These are phyloP conservation scores for Pseudococcus longispinus DNA, from an alignment of 2,888 invertebrate genomes.

Conservation along the genomic window DNA sequence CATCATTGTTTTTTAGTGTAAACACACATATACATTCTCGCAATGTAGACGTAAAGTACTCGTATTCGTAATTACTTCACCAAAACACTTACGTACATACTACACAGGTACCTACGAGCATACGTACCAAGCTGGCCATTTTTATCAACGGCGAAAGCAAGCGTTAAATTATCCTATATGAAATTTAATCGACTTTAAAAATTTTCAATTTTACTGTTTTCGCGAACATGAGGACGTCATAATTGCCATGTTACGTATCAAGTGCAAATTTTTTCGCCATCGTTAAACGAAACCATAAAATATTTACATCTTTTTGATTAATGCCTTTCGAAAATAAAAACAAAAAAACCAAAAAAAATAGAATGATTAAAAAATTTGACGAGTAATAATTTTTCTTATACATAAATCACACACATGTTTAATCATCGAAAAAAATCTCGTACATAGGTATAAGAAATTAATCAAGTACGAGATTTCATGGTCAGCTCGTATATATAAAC, in stretches of 20 bases:
- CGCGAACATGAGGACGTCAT: not conserved
- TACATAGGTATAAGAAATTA: not conserved
- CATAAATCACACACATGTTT: not conserved
- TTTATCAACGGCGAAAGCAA: conserved; percentile 35
- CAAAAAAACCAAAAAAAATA: not conserved
- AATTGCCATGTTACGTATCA: not conserved
- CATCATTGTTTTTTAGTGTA: conserved; percentile 34
- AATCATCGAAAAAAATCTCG: conserved; percentile 16
- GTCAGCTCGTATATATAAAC: not conserved
- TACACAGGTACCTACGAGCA: not conserved
- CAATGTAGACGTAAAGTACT: not conserved
- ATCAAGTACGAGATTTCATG: not conserved
- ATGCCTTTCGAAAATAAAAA: not conserved
- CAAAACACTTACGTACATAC: conserved; percentile 10
- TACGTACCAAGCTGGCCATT: not conserved
- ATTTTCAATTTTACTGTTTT: conserved; percentile 5
- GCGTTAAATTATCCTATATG: conserved; percentile 23
- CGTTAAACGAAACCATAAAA: not conserved
- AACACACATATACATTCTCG: conserved; percentile 17
- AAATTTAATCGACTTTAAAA: conserved; percentile 26
- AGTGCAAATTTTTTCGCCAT: not conserved
- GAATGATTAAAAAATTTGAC: not conserved
- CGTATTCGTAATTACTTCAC: not conserved
- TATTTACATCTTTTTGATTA: conserved; percentile 2
- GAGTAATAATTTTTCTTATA: not conserved